Evolutionary conservation across 2,113 vertebrate species (phyloP), one percentile per base, ranked within the genome.

Genomic region (Pelmatolapia mariae): DNA sequence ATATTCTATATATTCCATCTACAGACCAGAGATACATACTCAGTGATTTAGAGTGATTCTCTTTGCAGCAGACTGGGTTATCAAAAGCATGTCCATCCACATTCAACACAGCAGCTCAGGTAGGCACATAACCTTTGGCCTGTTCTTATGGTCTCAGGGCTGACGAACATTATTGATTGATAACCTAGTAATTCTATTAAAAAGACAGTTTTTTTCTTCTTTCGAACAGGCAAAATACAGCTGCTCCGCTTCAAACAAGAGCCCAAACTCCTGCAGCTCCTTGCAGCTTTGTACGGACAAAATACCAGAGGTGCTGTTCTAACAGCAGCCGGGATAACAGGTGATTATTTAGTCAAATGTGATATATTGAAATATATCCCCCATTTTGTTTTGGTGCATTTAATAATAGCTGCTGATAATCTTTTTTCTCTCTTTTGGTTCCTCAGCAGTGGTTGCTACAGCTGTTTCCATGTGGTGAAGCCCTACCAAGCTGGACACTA

Each of bases 391-490:
- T 38, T 9, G 33, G 31, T 53, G 26, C 3, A 12, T 24, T 57
- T 16, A 79, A 24, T 33, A 71, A 57, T 10, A 45, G 36, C n/a
- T 9, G 24, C 24, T 29, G 56, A 71, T 89, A 36, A 80, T 57
- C 12, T 15, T 68, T 86, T 38, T 16, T 68, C 84, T 45, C 38
- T 63, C 57, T 10, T 31, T 8, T 86, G 84, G 26, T 85, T 86
- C 89, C 80, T 93, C 87, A 68, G 81, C 95, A 96, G 96, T 47
- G 91, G 90, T 40, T 94, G 95, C 85, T 93, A 94, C 95, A 96
- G 96, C 94, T 97, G 96, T 87, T 97, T 97, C 88, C 94, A 96
- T 16, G 94, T 96, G 86, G 95, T 97, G 68, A 96, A 96, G 81
- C 92, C 95, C 45, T 94, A 89, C 92, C 94, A 96, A 56, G 91